Base-by-base conservation (phyloP, 2,113 vertebrate species). In the Ovis canadensis region DNA sequence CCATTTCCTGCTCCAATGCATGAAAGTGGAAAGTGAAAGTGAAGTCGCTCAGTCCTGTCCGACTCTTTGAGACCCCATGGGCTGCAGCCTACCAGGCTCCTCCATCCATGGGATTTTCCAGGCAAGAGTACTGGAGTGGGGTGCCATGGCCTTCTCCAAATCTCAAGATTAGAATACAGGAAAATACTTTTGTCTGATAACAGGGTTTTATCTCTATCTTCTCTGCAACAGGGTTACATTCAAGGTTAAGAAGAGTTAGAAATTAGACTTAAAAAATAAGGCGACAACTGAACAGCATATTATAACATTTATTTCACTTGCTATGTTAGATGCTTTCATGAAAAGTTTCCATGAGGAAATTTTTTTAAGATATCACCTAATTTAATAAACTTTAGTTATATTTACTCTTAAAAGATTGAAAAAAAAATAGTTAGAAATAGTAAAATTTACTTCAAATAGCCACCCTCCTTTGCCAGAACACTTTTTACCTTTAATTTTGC, bases 391-490 rank as follows among this genome's bases (percentile, higher is more conserved):
- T 87, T 55, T 23, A 78, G 2, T 85, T 80, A 82, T 27, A 64
- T 52, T 40, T 88, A 64, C 31, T 90, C 55, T 48, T 90, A 54
- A 96, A 92, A 92, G 40, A 90, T 13, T 89, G 12, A 77, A 55
- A 82, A 60, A 81, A 81, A 14, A 81, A 33, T 27, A 16, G 36
- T 45, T 74, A 80, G 74, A 29, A 93, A 88, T 40, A 77, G 10
- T 11, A 45, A 64, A 43, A 91, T 84, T 92, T 88, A 77, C 19
- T 64, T 91, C 7, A 85, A 54, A 48, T 27, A 90, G 29, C 13
- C 23, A 36, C 64, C 14, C 62, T 86, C 15, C 6, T 74, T 90
- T 84, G 36, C 31, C 36, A 82, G 71, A 95, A 50, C 11, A 60
- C 6, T 40, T 31, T 91, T 59, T 27, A 91, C 3, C n/a, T 80